Evolutionary conservation across 2,113 vertebrate species (phyloP).

Genomic region (Calidris pugnax): DNA sequence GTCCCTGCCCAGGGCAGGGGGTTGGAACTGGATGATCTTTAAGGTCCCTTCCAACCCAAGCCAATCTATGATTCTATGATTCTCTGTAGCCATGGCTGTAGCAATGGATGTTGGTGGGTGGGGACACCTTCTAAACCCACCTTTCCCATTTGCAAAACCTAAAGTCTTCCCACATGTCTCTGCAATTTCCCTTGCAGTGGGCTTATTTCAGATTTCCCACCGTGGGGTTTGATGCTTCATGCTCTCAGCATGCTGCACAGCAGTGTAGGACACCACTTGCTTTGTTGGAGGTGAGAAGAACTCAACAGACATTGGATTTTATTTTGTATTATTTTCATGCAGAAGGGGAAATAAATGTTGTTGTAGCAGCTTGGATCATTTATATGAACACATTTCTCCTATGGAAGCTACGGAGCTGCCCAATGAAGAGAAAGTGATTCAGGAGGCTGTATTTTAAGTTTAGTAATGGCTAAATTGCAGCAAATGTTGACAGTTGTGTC

Average conservation of each 20-base stretch:
- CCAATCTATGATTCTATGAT: not conserved
- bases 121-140: not conserved
- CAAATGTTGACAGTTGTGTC: not conserved
- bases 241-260: not conserved
- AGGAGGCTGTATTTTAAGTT: not conserved
- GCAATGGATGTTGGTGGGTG: not conserved
- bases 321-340: not conserved
- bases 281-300: not conserved
- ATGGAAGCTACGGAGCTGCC: not conserved
- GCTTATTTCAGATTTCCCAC: not conserved
- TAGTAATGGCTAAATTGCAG: not conserved
- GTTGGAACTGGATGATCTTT: too few relatives aligned
- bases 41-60: too few relatives aligned
- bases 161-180: not conserved
- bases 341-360: not conserved
- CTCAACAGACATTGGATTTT: not conserved
- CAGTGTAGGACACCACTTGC: not conserved
- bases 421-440: not conserved
- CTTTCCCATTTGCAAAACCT: not conserved
- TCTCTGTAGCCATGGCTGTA: not conserved
- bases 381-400: fast-evolving
- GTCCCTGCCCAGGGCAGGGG: too few relatives aligned
- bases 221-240: fast-evolving
- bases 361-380: not conserved
- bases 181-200: not conserved